phyloP scores from a whole-genome alignment of 2,113 vertebrate genomes.

The Hippocampus mohnikei region DNA sequence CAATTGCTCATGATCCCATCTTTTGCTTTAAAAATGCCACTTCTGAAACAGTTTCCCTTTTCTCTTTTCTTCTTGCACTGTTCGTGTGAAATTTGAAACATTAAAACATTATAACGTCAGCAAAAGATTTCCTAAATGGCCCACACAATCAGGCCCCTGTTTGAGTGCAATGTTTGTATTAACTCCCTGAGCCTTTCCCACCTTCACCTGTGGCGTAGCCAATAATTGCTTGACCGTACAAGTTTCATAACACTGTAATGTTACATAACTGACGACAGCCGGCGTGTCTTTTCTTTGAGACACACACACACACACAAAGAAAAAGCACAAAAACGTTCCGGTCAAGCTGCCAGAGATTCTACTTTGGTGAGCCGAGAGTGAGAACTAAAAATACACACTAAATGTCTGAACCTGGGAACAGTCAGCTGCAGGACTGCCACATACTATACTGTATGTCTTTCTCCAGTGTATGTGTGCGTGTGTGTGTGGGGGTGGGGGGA shows the following conservation, averaged over 20 bases:
- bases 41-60: too few species aligned
- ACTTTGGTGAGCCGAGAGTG: background rate
- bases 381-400: background rate
- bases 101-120: too few species aligned
- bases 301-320: background rate
- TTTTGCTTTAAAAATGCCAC: background rate
- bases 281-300: background rate
- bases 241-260: background rate
- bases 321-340: constrained; percentile 3
- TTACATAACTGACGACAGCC: background rate
- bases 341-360: constrained; percentile 1
- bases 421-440: background rate
- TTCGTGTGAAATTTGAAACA: too few species aligned
- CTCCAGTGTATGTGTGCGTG: background rate
- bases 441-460: background rate
- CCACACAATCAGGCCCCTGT: too few species aligned
- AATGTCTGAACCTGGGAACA: background rate
- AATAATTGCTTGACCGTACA: background rate
- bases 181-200: background rate
- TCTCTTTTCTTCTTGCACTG: too few species aligned
- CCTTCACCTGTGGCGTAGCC: background rate
- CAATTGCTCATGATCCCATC: too few species aligned
- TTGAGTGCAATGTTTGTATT: background rate
- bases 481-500: background rate
- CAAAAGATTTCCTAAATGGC: too few species aligned